Conservation (phyloP, 2,888 invertebrate species). For the Lycia hirtaria region DNA sequence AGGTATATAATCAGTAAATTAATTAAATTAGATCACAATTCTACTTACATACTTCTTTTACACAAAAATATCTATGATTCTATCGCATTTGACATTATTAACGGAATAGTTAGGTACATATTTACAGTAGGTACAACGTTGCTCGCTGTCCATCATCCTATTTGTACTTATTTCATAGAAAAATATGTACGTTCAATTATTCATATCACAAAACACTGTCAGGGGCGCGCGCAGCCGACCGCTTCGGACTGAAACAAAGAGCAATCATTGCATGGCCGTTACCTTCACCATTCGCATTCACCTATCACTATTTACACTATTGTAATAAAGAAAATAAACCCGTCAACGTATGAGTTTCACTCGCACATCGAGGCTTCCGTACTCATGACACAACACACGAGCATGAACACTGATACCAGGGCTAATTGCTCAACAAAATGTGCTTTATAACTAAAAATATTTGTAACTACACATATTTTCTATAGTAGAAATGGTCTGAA, state of each 20-base stretch:
- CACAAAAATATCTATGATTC: slow-evolving; percentile 72
- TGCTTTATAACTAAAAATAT: too few species aligned
- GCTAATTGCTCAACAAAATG: too few species aligned
- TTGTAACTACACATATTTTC: too few species aligned
- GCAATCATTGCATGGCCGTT: slow-evolving; percentile 27
- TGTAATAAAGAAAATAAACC: too few species aligned
- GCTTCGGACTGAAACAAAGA: slow-evolving; percentile 74
- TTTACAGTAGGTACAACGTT: slow-evolving; percentile 68
- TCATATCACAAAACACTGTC: slow-evolving; percentile 78
- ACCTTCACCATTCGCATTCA: too few species aligned
- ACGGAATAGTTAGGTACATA: slow-evolving; percentile 53
- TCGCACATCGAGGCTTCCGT: too few species aligned
- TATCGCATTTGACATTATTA: slow-evolving; percentile 54
- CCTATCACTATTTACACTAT: too few species aligned
- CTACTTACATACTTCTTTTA: slow-evolving; percentile 56
- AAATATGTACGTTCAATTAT: slow-evolving; percentile 78
- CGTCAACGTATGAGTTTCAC: too few species aligned
- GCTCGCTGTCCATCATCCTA: slow-evolving; percentile 60
- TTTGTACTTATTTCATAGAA: slow-evolving; percentile 84
- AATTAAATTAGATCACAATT: slow-evolving; percentile 54
- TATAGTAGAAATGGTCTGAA: too few species aligned
- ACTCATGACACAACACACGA: too few species aligned
- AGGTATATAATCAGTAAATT: slow-evolving; percentile 33
- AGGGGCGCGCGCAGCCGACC: slow-evolving; percentile 72
- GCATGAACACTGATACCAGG: too few species aligned